A percentile compares a stretch with the other conserved stretches of the same genome.
Evolutionary conservation across 2,888 invertebrate genomes (phyloP).

Genomic region (Adelognathus sp.): DNA sequence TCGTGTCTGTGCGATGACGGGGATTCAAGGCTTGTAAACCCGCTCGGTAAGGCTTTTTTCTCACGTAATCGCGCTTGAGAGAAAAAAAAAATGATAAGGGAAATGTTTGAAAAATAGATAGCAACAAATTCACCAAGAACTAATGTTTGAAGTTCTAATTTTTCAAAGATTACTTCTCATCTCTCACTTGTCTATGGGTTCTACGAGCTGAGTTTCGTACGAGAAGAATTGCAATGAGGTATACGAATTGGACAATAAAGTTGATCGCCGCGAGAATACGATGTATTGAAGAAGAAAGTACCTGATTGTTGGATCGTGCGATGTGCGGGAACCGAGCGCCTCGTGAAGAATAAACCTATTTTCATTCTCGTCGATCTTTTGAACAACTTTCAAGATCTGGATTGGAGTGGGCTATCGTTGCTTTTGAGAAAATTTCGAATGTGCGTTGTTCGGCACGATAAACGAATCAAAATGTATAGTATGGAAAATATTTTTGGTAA

Average conservation of each 20-base stretch:
- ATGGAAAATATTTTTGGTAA: constrained; percentile 44
- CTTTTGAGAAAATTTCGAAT: constrained; percentile 31
- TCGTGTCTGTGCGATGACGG: constrained; percentile 25
- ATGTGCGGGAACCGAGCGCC: constrained; percentile 54
- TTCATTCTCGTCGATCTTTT: constrained; percentile 33
- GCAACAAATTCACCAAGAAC: neutral
- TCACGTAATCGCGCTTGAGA: neutral
- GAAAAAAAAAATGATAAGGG: neutral
- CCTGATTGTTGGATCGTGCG: constrained; percentile 60
- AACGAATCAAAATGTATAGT: constrained; percentile 11
- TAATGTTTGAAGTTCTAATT: neutral
- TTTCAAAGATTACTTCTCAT: neutral
- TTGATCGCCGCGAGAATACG: constrained; percentile 40
- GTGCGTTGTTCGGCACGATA: constrained; percentile 31
- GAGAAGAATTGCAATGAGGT: constrained; percentile 39
- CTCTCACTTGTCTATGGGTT: neutral
- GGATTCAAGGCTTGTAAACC: constrained; percentile 54
- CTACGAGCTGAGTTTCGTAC: constrained; percentile 10
- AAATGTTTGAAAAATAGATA: too few relatives aligned
- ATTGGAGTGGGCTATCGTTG: constrained; percentile 22
- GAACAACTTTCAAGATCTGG: neutral
- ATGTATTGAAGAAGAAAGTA: constrained; percentile 56
- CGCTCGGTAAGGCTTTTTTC: constrained; percentile 30
- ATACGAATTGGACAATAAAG: constrained; percentile 58
- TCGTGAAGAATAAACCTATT: constrained; percentile 21